Evolutionary conservation across 1,140 invertebrate genomes (phyloP), one percentile per base, ranked within the genome.

Genomic region (Macrosteles quadrilineatus): DNA sequence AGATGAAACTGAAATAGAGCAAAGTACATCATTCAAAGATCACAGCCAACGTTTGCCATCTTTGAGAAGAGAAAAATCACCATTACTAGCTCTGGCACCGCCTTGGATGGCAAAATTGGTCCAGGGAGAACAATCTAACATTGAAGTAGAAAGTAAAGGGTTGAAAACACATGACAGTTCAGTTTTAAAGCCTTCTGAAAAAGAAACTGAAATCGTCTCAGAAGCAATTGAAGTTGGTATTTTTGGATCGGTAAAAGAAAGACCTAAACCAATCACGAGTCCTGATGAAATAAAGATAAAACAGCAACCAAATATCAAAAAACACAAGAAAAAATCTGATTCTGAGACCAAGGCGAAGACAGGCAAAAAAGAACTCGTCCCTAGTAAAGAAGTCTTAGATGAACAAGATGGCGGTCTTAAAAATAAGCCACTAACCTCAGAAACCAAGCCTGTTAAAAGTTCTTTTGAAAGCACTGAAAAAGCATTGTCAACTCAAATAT

Each of bases 161-260:
- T 6, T 50, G 4, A 50, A 50, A 50, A 4, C 47, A 50, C 6
- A 6, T 50, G n/a, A 50, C 4, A 50, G 6, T 23, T n/a, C 6
- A n/a, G 25, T 6, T 59, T 4, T 27, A 27, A 29, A 45, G 25
- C 31, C 19, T 19, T 23, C 29, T 47, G 43, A 45, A 25, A 50
- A 50, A 50, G 29, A 36, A 68, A 4, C 50, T 57, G 25, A 55
- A 30, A 36, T 68, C 31, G 47, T 21, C 31, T 62, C 63, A 53
- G 17, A 62, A 53, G 50, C 68, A 30, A 43, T 25, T 21, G 45
- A 68, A 57, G 27, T 57, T 64, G 73, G 69, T 29, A 74, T 73
- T 67, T 74, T 74, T 67, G 73, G 69, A 19, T 74, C 71, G 21
- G 73, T 74, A 1, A 73, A 72, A 43, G 57, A 73, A 69, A 67